A percentile compares a stretch with the other conserved stretches of the same genome.
Conservation (phyloP, 2,888 invertebrate species). For the Tenodera sinensis region DNA sequence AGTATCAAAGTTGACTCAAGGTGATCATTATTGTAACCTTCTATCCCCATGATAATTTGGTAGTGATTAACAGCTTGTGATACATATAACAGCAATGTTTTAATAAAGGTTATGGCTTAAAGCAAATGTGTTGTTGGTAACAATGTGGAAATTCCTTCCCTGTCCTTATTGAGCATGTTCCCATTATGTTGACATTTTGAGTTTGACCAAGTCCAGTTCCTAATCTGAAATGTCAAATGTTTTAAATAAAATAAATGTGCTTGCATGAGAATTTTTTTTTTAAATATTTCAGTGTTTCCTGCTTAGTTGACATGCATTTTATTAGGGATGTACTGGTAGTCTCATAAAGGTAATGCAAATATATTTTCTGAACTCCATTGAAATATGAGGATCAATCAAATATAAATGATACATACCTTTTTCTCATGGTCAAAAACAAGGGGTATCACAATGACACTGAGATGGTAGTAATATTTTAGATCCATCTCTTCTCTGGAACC, state of each 20-base stretch:
- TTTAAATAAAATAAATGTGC: not conserved
- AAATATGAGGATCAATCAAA: too few relatives aligned
- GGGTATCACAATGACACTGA: too few relatives aligned
- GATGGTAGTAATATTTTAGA: too few relatives aligned
- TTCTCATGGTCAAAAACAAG: too few relatives aligned
- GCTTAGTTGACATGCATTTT: not conserved
- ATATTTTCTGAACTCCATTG: too few relatives aligned
- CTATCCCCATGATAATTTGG: not conserved
- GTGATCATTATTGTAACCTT: not conserved
- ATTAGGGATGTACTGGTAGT: too few relatives aligned
- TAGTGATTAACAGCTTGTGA: not conserved
- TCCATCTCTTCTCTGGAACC: too few relatives aligned
- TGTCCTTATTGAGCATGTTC: not conserved
- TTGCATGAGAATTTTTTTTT: not conserved
- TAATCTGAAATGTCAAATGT: not conserved
- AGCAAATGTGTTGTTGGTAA: not conserved
- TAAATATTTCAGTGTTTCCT: not conserved
- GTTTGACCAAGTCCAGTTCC: not conserved
- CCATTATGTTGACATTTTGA: not conserved
- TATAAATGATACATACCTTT: too few relatives aligned
- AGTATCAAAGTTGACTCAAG: not conserved
- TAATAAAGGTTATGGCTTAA: not conserved
- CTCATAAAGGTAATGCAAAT: too few relatives aligned
- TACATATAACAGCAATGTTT: not conserved
- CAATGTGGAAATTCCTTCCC: not conserved